Base-by-base conservation (phyloP, 2,888 invertebrate genomes). In the Erannis defoliaria region DNA sequence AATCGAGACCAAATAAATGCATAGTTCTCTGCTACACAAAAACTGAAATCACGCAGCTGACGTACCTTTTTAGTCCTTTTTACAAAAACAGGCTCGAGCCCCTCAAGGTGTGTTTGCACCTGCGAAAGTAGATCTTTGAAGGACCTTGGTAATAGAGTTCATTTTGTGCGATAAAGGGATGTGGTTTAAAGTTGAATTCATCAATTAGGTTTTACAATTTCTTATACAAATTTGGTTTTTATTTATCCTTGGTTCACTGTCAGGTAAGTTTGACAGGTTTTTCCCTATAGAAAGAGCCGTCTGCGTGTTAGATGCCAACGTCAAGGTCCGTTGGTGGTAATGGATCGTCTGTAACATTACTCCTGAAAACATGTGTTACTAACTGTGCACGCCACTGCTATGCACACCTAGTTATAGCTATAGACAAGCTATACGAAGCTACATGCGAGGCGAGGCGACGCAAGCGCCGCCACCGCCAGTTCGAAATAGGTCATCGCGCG, bases 51-150 rank as follows among this genome's bases (percentile, higher is more conserved):
- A 46, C 69, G 72, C 83, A 85, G 77, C 81, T 82, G 84, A 68
- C 59, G 26, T n/a, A 45, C 54, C 60, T 55, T 57, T 73, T 74
- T 76, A 37, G 8, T 12, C 4, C 8, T 35, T 62, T 70, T 72
- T 75, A 68, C 33, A 19, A 29, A 68, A 71, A 58, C 62, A 64
- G 57, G 63, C 62, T 67, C 62, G 53, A 58, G 71, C 67, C 71
- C 68, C 78, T 74, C 85, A 85, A 86, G 86, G 84, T 86, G 86
- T 70, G 67, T 63, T 59, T 61, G 68, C 85, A 86, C 84, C 86
- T 85, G 86, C 79, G 62, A 67, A 67, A 75, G 68, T 78, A 77
- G 75, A 76, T 77, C 75, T 68, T 23, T 21, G 12, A 9, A 26
- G n/a, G 14, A 19, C 60, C 29, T 42, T 53, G 33, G 16, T 2